Evolutionary conservation across 92 coral and sea anemone species (phyloP), one percentile per base, ranked within the genome.

Genomic region (Virgularia gustaviana): DNA sequence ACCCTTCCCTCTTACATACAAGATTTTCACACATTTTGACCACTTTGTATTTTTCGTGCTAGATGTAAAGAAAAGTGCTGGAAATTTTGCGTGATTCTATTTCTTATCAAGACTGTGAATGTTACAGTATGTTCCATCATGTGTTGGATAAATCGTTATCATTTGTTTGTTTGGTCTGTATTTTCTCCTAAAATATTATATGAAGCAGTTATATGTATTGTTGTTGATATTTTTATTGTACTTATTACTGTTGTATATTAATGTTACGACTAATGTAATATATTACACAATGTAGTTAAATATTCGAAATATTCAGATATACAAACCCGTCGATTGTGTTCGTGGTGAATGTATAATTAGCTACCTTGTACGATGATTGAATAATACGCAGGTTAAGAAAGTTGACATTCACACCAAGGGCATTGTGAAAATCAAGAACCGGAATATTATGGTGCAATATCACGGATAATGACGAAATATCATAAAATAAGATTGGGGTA

Each of bases 121-220:
- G 79, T 89, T 31, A 81, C 89, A n/a, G 87, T 89, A 27, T 92
- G 90, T 85, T 64, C 90, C 49, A 66, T 82, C 41, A 64, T 92
- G 71, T 90, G 85, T 13, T 92, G 87, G 76, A 79, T 85, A 24
- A 95, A 89, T 88, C 85, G 98, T 82, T 92, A 89, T 79, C 98
- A 92, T 71, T 87, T 92, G 57, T 92, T 92, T 60, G 94, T 92
- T 29, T 92, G 98, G 98, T 89, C 92, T 49, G 98, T 92, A 35
- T 92, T 92, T 82, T 92, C 98, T 4, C 98, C 98, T 6, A 92
- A 92, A 83, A 78, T 92, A 55, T 68, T 92, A 36, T 92, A 86
- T 62, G 98, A 92, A 34, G 71, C 84, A 19, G 60, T 79, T 56
- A 77, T 76, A 36, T 86, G 90, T 18, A 41, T 85, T 63, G 52